Base-by-base conservation (phyloP, 1,140 invertebrate genomes). In the Tetraneura akinire region DNA sequence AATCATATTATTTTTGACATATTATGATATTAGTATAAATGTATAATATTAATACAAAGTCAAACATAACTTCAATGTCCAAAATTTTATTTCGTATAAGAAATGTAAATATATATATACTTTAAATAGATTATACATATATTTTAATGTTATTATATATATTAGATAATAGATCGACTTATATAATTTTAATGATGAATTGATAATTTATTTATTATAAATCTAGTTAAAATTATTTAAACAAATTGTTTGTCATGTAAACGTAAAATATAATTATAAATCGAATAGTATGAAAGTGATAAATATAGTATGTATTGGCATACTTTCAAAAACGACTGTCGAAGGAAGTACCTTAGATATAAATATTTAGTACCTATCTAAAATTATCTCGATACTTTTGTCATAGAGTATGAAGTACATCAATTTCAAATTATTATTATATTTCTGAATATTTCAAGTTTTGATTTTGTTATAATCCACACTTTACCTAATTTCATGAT, bases 301-400 rank as follows among this genome's bases (percentile, higher is more conserved):
- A 55, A 51, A 53, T 37, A 53, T 73, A 73, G 49, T 73, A 29
- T 73, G 26, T 37, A 73, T 73, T 73, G 70, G 70, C 70, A 73
- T 51, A 53, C 49, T 37, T 73, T 73, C 70, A 73, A 73, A 53
- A 49, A 73, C 45, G 70, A 73, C 45, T 23, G 26, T 37, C 32
- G 49, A 73, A 23, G 23, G 26, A 47, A 68, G n/a, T 29, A n/a
- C n/a, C n/a, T n/a, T n/a, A 73, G 23, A 26, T 73, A 55, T 73
- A 55, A 53, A 18, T 73, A 73, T 53, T 73, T 73, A 26, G 26
- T 32, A 29, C 53, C 70, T 73, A 29, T 73, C 70, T 73, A 73
- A 73, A 73, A 53, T 73, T 73, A 73, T 73, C 70, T 55, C n/a
- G 70, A 53, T 73, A 73, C 49, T 23, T 73, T 73, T n/a, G 70